Conservation (phyloP, 1,140 invertebrate species). For the Centruroides vittatus region DNA sequence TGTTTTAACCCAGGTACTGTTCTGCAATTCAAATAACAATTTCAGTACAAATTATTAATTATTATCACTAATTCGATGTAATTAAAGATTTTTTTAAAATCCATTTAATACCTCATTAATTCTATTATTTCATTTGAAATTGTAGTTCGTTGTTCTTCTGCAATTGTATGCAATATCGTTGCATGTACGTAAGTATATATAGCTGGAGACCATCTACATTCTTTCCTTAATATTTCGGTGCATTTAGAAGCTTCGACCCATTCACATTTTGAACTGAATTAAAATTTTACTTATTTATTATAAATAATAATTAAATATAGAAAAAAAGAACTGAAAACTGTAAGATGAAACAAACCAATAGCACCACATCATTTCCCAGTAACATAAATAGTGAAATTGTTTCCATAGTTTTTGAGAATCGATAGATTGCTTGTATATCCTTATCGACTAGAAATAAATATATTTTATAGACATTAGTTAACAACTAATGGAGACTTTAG, state of each 20-base stretch:
- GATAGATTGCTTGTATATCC: slow-evolving; percentile 68
- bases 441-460: slow-evolving; percentile 37
- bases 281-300: background rate
- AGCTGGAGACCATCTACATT: slow-evolving; percentile 81
- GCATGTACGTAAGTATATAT: slow-evolving; percentile 84
- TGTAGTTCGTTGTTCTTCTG: slow-evolving; percentile 45
- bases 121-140: slow-evolving; percentile 40
- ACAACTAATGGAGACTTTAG: background rate
- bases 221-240: slow-evolving; percentile 50
- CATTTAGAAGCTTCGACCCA: slow-evolving; percentile 59
- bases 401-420: slow-evolving; percentile 72
- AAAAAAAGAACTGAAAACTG: slow-evolving; percentile 3
- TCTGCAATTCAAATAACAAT: slow-evolving; percentile 33
- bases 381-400: slow-evolving; percentile 89
- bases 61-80: background rate
- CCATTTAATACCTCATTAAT: slow-evolving; percentile 33
- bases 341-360: slow-evolving; percentile 42
- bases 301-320: background rate
- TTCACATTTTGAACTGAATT: slow-evolving; percentile 32
- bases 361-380: slow-evolving; percentile 90
- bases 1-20: slow-evolving; percentile 67
- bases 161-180: slow-evolving; percentile 41
- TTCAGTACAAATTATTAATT: slow-evolving; percentile 1
- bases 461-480: no score
- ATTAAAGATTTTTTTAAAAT: background rate